phyloP scores from a whole-genome alignment of 2,888 invertebrate species.

The Scrobipalpa costella region DNA sequence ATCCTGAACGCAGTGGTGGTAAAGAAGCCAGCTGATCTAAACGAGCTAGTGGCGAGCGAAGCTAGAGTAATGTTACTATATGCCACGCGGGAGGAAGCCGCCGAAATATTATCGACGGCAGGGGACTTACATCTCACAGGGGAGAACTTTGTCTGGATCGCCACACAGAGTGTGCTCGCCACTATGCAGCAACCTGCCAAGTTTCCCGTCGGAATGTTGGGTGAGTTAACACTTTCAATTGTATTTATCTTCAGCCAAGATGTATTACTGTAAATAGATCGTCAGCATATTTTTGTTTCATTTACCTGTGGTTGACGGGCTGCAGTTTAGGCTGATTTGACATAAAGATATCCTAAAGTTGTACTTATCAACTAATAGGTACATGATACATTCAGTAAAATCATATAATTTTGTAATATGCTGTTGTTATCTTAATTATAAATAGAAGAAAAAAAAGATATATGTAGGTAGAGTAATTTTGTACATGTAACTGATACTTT shows the following conservation, averaged over 20 bases:
- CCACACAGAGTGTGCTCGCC: slow-evolving; percentile 95
- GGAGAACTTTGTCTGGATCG: slow-evolving; percentile 98
- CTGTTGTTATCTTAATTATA: no score
- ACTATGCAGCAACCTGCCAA: slow-evolving; percentile 84
- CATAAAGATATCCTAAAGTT: no score
- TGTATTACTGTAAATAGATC: no score
- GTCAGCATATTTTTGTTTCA: no score
- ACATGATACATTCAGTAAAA: no score
- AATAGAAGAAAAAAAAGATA: no score
- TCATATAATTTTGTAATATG: no score
- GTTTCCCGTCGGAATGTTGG: slow-evolving; percentile 96
- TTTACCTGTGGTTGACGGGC: no score
- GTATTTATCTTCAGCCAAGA: background rate
- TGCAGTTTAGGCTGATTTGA: no score
- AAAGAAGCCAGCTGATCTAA: slow-evolving; percentile 87
- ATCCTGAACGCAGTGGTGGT: slow-evolving; percentile 93
- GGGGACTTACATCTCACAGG: slow-evolving; percentile 89
- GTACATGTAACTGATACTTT: no score
- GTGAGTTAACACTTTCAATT: slow-evolving; percentile 59
- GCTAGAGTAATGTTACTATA: slow-evolving; percentile 96
- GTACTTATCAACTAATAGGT: no score
- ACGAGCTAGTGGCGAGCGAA: slow-evolving; percentile 92
- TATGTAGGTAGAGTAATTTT: no score
- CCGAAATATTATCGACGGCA: slow-evolving; percentile 89
- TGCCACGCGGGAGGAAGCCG: slow-evolving; percentile 93